Percentiles rank a stretch among this genome's conserved stretches.
phyloP scores from a whole-genome alignment of 2,888 invertebrate species.

The Unio delphinus region DNA sequence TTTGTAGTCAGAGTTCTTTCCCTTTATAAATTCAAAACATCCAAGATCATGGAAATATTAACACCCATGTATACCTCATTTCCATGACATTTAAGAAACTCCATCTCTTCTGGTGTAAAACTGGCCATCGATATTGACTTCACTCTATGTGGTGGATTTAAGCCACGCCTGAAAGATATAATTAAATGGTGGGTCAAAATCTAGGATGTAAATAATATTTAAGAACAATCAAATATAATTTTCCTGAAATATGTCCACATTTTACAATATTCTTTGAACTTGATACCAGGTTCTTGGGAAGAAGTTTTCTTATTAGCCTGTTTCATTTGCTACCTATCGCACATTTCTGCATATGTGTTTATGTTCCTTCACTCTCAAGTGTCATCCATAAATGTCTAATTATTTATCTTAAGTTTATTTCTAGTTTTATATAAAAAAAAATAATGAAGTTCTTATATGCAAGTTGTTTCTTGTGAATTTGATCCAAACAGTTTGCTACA shows the following conservation, averaged over 20 bases:
- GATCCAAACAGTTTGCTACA: too few species aligned
- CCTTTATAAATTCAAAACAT: not conserved
- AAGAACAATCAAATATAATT: not conserved
- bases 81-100: conserved; percentile 88
- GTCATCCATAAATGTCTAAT: too few species aligned
- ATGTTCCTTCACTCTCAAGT: too few species aligned
- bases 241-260: not conserved
- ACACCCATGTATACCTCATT: conserved; percentile 79
- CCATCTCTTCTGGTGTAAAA: conserved; percentile 95
- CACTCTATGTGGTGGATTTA: conserved; percentile 97
- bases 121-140: conserved; percentile 99
- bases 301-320: too few species aligned
- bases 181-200: not conserved
- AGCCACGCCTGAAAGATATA: conserved; percentile 83
- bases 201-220: not conserved
- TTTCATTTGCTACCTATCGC: too few species aligned
- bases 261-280: too few species aligned
- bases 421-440: too few species aligned
- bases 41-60: not conserved
- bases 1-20: conserved; percentile 1
- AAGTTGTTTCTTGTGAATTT: too few species aligned
- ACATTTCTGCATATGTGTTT: too few species aligned
- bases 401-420: too few species aligned
- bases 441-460: too few species aligned
- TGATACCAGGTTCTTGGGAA: too few species aligned